Evolutionary conservation across 2,888 invertebrate genomes (phyloP).

Genomic region (Aspidiotus destructor): DNA sequence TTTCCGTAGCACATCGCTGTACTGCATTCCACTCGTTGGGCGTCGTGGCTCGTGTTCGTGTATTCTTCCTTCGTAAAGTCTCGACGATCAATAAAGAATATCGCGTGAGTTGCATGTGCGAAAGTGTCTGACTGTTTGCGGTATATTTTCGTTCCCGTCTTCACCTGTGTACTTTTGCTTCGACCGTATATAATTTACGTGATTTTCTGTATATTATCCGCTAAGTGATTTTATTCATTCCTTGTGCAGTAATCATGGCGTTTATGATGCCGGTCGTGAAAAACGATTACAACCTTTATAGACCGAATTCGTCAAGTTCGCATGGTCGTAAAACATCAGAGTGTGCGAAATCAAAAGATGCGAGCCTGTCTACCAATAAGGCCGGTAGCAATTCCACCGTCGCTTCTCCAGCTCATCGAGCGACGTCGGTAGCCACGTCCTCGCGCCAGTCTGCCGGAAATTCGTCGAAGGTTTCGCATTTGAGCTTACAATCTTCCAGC

Average conservation of each 20-base stretch:
- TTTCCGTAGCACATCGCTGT: too few species aligned
- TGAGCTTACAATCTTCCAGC: conserved; percentile 55
- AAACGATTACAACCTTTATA: conserved; percentile 88
- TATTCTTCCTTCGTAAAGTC: too few species aligned
- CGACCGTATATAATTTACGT: too few species aligned
- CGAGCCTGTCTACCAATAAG: conserved; percentile 54
- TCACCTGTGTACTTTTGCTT: too few species aligned
- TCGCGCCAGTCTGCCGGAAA: conserved; percentile 52
- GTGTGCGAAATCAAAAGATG: conserved; percentile 62
- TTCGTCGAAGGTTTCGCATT: conserved; percentile 54
- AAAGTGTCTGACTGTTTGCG: too few species aligned
- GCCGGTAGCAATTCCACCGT: conserved; percentile 52
- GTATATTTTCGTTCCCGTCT: too few species aligned
- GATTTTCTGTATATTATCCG: too few species aligned
- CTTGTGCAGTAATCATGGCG: conserved; percentile 53
- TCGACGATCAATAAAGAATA: too few species aligned
- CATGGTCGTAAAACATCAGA: conserved; percentile 62
- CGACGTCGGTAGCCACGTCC: conserved; percentile 56
- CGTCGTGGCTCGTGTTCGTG: too few species aligned
- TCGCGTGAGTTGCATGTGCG: too few species aligned
- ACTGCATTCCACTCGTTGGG: too few species aligned
- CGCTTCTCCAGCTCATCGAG: conserved; percentile 53
- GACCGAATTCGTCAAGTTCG: conserved; percentile 55
- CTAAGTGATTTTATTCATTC: too few species aligned
- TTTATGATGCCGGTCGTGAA: conserved; percentile 93